Base-by-base conservation (phyloP, 2,113 vertebrate species). In the Reinhardtius hippoglossoides region DNA sequence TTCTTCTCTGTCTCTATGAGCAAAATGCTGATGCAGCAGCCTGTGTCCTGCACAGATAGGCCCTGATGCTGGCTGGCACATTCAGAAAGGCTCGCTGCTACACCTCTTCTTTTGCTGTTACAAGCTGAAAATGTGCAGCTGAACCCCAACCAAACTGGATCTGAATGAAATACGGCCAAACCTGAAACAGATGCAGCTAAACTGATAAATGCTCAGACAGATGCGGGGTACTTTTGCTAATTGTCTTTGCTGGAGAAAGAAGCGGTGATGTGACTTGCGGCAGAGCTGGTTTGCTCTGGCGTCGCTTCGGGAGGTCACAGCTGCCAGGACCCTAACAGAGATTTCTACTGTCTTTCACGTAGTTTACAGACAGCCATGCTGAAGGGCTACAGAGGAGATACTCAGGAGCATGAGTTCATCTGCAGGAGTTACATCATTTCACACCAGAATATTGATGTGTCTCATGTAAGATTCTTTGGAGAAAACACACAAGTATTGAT, bases 1-100 rank as follows among this genome's bases (percentile, higher is more conserved):
- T 26, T 67, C 64, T 57, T 26, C 52, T 69, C 4, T 23, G 52
- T 71, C 26, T 52, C 55, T 77, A 23, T 64, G 18, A 71, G 23
- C 31, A 60, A 86, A 83, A 16, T 58, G 81, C 89, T 91, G 89
- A 91, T 73, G 60, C 76, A 83, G 87, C 87, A 87, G 54, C 55
- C 52, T 59, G 50, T 71, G 78, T 71, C 84, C 78, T 79, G 58
- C 66, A 81, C 71, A 86, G 74, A 81, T 40, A 74, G 54, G 23
- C 21, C 46, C 68, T 68, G 59, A 82, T 69, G 63, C 65, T 72
- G 10, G 63, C 74, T 80, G 82, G 71, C 71, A 84, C 73, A 7
- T 31, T 7, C 31, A 31, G 31, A 31, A 31, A 31, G 31, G 31
- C 31, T 31, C 6, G 31, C 31, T 31, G 31, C 31, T 31, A 31